These are phyloP conservation scores for Channa striata DNA, from an alignment of 2,797 vertebrate species.

Conservation along the genomic window DNA sequence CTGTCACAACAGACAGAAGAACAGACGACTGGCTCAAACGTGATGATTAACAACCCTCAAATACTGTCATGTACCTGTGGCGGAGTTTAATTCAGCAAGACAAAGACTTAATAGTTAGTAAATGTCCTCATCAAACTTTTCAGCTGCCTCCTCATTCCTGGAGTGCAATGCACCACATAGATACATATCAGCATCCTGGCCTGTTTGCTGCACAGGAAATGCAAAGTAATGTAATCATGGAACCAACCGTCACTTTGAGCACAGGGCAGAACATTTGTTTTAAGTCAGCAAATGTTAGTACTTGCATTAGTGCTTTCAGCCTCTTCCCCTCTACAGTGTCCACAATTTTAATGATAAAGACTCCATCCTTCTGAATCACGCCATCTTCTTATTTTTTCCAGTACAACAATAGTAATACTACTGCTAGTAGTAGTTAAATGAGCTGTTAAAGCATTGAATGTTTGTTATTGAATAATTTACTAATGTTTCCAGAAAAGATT, in stretches of 20 bases:
- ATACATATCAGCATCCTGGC: constrained; percentile 59
- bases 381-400: too few relatives aligned
- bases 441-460: too few relatives aligned
- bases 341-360: constrained; percentile 62
- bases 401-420: too few relatives aligned
- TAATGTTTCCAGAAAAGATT: neutral
- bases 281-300: constrained; percentile 19
- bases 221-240: constrained; percentile 62
- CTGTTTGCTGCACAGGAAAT: constrained; percentile 73
- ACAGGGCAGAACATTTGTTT: constrained; percentile 40
- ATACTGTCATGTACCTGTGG: neutral
- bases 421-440: too few relatives aligned
- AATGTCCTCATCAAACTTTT: constrained; percentile 7
- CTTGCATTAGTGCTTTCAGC: constrained; percentile 1
- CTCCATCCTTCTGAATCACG: constrained; percentile 68
- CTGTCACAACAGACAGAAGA: constrained; percentile 41
- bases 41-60: neutral
- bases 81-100: neutral
- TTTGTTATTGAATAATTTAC: too few relatives aligned
- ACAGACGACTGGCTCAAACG: constrained; percentile 24
- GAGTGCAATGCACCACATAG: constrained; percentile 7
- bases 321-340: constrained; percentile 44
- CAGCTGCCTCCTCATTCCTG: constrained; percentile 39
- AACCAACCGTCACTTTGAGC: constrained; percentile 72
- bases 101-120: neutral